Evolutionary conservation across 2,888 invertebrate genomes (phyloP), one percentile per base, ranked within the genome.

Genomic region (Noctua janthina): DNA sequence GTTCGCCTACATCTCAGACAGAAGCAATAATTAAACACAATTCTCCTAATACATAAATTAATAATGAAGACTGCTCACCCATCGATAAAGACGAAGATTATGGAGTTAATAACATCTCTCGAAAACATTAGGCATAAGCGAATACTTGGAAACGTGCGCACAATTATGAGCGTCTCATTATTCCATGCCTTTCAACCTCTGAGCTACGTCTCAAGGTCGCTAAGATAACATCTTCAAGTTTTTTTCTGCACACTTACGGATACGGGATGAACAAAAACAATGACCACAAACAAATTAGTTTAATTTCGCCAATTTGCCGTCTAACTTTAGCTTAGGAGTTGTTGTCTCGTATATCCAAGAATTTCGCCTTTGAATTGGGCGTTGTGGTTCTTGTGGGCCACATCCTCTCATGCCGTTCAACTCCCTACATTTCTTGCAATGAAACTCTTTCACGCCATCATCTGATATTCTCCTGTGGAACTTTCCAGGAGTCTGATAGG

Each of bases 301-400:
- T 95, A 97, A 95, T 95, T 96, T 97, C 90, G 94, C 95, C 93
- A 97, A 93, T 95, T 97, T 97, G 23, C 97, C 97, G 76, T 97
- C 96, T 80, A 97, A 91, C 91, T 95, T 97, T 68, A 96, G 90
- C 91, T 95, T 96, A 10, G 93, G 92, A 66, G 96, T 96, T 17
- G 96, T 96, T 29, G 93, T 95, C 88, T 94, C 93, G 62, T 91
- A 89, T 46, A 91, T 70, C 94, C 94, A 94, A 49, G 93, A 84
- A 84, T 91, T 92, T 39, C 92, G 92, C 78, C 93, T 92, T 82
- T 91, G 90, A 84, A 93, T 93, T 2, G 85, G 90, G 73, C 90
- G 88, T 85, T 94, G 94, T 4, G 86, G 90, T 74, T 90, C 88
- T 85, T 93, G 94, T 0, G 84, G 85, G 83, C 35, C 35, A 64